Conservation (phyloP, 2,797 vertebrate genomes). For the Sternarchorhynchus goeldii region DNA sequence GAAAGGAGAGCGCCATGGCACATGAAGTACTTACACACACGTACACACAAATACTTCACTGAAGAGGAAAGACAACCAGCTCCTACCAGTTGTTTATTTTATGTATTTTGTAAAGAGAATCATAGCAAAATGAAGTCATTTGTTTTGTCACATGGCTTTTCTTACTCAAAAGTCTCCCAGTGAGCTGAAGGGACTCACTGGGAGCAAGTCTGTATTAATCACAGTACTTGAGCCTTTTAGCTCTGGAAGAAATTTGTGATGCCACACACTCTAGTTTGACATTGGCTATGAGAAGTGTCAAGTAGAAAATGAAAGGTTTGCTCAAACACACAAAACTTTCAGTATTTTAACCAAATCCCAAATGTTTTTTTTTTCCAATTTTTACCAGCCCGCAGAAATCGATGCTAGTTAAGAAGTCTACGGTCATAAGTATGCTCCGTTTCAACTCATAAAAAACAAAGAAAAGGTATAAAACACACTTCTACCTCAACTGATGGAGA, state of each 20-base stretch:
- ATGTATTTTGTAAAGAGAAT: background rate
- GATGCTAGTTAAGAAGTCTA: background rate
- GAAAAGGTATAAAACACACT: background rate
- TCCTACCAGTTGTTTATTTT: background rate
- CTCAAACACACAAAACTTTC: background rate
- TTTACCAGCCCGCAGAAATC: constrained; percentile 11
- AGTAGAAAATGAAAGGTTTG: background rate
- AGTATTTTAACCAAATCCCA: too few relatives aligned
- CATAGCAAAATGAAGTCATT: background rate
- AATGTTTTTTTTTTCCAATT: constrained; percentile 8
- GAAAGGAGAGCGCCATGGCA: background rate
- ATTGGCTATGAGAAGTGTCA: background rate
- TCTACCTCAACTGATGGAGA: constrained; percentile 9
- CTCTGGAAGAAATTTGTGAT: background rate
- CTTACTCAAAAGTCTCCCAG: background rate
- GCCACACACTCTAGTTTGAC: background rate
- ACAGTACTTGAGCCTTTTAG: background rate
- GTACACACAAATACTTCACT: background rate
- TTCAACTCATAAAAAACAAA: background rate
- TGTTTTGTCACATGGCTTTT: background rate
- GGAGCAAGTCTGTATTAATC: background rate
- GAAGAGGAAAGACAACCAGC: background rate
- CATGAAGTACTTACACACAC: background rate
- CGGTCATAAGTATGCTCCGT: background rate
- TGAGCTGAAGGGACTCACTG: background rate